Percentiles rank a stretch among this genome's conserved stretches.
Conservation (phyloP, 2,888 invertebrate genomes). For the Pristionchus japonicus region DNA sequence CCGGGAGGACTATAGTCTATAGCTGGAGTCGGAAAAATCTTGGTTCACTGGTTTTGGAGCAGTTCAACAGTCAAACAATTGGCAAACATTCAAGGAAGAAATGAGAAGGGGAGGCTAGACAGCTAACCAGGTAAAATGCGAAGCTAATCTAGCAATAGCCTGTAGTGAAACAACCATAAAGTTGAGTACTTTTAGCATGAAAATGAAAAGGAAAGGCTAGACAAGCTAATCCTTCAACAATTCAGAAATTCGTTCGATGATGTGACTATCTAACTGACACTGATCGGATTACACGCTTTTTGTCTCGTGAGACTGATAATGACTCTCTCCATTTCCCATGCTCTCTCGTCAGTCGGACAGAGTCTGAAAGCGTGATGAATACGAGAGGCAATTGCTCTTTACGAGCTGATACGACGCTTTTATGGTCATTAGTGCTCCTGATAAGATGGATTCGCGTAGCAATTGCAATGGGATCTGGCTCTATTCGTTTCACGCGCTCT, state of each 20-base stretch:
- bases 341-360: no score
- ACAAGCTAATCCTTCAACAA: not conserved
- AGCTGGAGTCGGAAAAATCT: not conserved
- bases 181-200: no score
- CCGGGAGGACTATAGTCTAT: not conserved
- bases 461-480: not conserved
- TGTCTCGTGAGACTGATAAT: conserved; percentile 28
- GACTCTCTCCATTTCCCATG: no score
- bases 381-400: no score
- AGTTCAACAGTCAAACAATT: not conserved
- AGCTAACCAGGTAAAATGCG: not conserved
- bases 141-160: no score
- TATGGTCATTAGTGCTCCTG: conserved; percentile 32
- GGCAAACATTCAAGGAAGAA: no score
- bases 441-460: not conserved
- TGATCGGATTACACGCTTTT: conserved; percentile 30
- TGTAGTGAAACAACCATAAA: not conserved
- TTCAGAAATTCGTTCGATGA: not conserved
- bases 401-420: not conserved
- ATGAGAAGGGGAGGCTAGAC: not conserved
- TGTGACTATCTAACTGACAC: not conserved
- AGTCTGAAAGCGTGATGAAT: no score
- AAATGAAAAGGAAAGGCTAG: not conserved
- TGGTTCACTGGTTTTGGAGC: not conserved
- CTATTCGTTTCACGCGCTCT: no score